Evolutionary conservation across 2,113 vertebrate species (phyloP).

Genomic region (Leuciscus idus): DNA sequence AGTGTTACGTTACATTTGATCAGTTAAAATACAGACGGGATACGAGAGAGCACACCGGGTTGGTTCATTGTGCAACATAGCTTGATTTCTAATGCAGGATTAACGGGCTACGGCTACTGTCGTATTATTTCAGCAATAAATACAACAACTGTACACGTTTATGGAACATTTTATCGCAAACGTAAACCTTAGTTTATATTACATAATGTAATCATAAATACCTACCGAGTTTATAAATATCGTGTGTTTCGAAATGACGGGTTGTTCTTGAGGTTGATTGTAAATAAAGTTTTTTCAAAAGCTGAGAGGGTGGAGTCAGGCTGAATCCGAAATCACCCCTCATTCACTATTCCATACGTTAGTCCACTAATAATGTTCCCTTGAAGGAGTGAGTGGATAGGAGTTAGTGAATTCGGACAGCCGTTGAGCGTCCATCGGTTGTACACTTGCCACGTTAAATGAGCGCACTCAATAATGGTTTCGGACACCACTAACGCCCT

Average conservation of each 20-base stretch:
- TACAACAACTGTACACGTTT: not conserved
- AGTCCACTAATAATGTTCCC: no score
- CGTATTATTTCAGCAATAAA: not conserved
- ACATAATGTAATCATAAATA: not conserved
- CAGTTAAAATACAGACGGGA: not conserved
- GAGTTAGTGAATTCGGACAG: no score
- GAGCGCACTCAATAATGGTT: no score
- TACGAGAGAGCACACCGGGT: not conserved
- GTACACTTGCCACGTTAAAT: no score
- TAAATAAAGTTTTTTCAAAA: conserved; percentile 46
- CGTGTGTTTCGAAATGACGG: conserved; percentile 1
- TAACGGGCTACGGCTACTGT: not conserved
- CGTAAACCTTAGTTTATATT: not conserved
- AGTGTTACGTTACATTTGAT: not conserved
- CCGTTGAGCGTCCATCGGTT: no score
- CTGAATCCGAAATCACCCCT: no score
- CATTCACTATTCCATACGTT: no score
- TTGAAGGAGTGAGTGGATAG: no score
- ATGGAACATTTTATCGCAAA: not conserved
- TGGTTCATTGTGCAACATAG: not conserved
- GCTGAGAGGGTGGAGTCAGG: not conserved
- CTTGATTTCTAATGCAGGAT: not conserved
- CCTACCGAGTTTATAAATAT: conserved; percentile 11
- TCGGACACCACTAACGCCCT: no score
- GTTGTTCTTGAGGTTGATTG: not conserved